Evolutionary conservation across 1,140 invertebrate genomes (phyloP).

Genomic region (Metaphire vulgaris): DNA sequence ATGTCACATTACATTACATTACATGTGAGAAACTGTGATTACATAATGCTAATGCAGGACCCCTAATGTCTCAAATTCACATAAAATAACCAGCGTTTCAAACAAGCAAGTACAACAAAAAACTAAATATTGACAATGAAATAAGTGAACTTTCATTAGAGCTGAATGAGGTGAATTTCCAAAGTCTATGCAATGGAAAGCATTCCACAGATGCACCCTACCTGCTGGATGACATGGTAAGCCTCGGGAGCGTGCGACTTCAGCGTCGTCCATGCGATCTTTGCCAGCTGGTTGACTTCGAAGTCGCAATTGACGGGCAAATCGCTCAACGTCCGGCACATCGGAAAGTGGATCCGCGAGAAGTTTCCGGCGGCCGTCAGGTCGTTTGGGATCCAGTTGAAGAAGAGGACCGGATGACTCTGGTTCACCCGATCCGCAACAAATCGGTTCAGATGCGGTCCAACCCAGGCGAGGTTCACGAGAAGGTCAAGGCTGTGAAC

Average conservation of each 20-base stretch:
- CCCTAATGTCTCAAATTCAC: too few species aligned
- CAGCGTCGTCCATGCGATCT: constrained; percentile 60
- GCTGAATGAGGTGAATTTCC: too few species aligned
- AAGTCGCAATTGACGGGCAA: neutral
- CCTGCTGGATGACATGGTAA: constrained; percentile 56
- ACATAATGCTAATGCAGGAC: too few species aligned
- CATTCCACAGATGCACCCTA: too few species aligned
- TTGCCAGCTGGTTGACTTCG: constrained; percentile 57
- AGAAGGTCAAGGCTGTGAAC: constrained; percentile 40
- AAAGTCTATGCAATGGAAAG: too few species aligned
- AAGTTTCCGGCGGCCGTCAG: constrained; percentile 50
- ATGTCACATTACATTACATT: too few species aligned
- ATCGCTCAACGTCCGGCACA: constrained; percentile 33
- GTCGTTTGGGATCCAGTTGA: constrained; percentile 62
- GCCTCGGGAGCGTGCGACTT: constrained; percentile 47
- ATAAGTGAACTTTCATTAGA: too few species aligned
- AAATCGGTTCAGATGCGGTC: constrained; percentile 35
- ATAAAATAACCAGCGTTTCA: too few species aligned
- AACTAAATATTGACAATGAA: too few species aligned
- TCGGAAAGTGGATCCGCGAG: constrained; percentile 53
- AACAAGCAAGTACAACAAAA: too few species aligned
- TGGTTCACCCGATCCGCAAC: constrained; percentile 46
- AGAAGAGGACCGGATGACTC: constrained; percentile 58
- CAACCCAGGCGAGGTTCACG: constrained; percentile 48
- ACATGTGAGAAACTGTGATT: too few species aligned